phyloP scores from a whole-genome alignment of 2,888 invertebrate genomes.

The Choristoneura rosaceana region DNA sequence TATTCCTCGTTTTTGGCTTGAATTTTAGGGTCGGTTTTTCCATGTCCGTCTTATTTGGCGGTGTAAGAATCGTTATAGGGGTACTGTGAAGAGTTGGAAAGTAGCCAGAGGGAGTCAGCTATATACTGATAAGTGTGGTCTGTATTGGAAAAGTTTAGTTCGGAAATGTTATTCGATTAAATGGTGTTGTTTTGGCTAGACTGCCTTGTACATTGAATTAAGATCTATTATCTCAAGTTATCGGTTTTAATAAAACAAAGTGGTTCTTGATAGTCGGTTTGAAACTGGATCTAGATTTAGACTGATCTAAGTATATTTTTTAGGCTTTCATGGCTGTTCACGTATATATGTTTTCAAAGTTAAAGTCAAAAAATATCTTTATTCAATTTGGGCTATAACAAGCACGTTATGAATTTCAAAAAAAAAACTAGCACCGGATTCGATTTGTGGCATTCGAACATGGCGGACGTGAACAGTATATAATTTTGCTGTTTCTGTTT shows the following conservation, averaged over 20 bases:
- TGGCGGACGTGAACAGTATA: too few species aligned
- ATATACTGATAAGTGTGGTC: slow-evolving; percentile 40
- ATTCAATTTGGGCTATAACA: too few species aligned
- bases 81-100: slow-evolving; percentile 34
- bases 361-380: too few species aligned
- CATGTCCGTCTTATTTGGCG: not conserved
- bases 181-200: slow-evolving; percentile 39
- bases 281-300: not conserved
- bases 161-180: slow-evolving; percentile 35
- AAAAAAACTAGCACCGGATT: too few species aligned
- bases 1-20: not conserved
- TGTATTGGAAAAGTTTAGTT: slow-evolving; percentile 41
- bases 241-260: slow-evolving; percentile 17
- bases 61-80: slow-evolving; percentile 26
- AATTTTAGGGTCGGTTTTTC: slow-evolving; percentile 4
- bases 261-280: not conserved
- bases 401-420: too few species aligned
- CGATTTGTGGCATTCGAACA: too few species aligned
- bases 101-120: slow-evolving; percentile 38
- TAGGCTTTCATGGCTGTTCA: too few species aligned
- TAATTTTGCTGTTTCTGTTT: too few species aligned
- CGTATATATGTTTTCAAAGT: too few species aligned
- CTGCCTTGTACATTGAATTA: slow-evolving; percentile 14
- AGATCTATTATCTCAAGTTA: slow-evolving; percentile 11
- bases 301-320: too few species aligned